phyloP scores from a whole-genome alignment of 2,797 vertebrate genomes.

The Acanthis flammea region DNA sequence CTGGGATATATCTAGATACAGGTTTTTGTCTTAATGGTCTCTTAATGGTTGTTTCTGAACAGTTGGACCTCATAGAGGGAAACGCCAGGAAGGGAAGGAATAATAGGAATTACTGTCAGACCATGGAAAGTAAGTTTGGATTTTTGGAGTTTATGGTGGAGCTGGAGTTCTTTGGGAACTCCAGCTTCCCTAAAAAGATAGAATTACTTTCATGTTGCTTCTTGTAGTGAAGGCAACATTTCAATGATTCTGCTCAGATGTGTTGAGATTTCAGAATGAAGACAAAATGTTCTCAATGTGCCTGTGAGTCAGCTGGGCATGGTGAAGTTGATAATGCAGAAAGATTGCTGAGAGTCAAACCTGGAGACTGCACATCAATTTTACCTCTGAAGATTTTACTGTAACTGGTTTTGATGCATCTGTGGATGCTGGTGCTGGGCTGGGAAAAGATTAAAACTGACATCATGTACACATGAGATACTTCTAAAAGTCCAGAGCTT shows the following conservation, averaged over 20 bases:
- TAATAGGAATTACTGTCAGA: neutral
- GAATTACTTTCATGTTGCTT: neutral
- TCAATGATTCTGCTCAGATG: neutral
- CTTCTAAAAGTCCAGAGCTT: neutral
- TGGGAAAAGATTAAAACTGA: neutral
- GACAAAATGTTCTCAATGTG: neutral
- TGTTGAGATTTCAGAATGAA: neutral
- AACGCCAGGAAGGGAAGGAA: neutral
- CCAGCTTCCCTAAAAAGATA: rapidly evolving
- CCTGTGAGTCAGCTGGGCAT: neutral
- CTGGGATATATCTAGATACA: neutral
- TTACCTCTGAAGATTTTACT: neutral
- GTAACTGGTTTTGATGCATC: neutral
- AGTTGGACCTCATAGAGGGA: neutral
- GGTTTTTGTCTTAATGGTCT: neutral
- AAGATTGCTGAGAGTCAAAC: neutral
- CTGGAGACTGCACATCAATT: neutral
- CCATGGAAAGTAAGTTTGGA: neutral
- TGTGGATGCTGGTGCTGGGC: neutral
- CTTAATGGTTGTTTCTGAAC: neutral
- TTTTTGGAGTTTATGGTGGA: neutral
- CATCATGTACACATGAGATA: neutral
- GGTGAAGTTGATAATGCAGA: neutral
- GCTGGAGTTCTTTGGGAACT: neutral
- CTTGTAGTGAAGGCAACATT: neutral